Evolutionary conservation across 2,797 vertebrate species (phyloP).

Genomic region (Sorex maritimensis): DNA sequence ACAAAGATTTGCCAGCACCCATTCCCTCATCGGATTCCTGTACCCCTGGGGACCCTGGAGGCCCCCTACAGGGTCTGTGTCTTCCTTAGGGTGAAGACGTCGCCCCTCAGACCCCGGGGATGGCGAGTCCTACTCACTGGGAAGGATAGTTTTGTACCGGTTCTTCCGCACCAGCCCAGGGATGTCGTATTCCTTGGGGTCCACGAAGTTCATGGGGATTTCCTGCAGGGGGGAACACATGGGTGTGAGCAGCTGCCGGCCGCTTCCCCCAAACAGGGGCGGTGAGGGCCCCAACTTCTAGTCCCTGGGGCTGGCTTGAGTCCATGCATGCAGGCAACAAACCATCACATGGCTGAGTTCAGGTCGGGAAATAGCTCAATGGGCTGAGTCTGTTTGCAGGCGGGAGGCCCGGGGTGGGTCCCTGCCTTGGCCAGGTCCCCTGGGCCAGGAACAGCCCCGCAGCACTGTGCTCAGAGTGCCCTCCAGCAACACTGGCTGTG

Average conservation of each 20-base stretch:
- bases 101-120: accelerated
- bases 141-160: conserved; percentile 99
- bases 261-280: not conserved
- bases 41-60: not conserved
- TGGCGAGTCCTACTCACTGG: conserved; percentile 93
- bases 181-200: conserved; percentile 98
- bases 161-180: conserved; percentile 99
- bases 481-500: too few species aligned
- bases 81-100: not conserved
- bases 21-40: not conserved
- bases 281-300: not conserved
- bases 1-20: too few species aligned
- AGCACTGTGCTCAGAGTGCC: too few species aligned
- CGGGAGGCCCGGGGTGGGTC: too few species aligned
- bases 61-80: not conserved
- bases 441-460: too few species aligned
- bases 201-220: conserved; percentile 99
- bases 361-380: too few species aligned
- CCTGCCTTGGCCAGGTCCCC: too few species aligned
- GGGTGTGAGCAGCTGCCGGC: not conserved
- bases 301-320: not conserved
- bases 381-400: too few species aligned
- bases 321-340: not conserved
- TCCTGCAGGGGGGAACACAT: conserved; percentile 92
- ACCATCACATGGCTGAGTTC: not conserved